These are phyloP conservation scores for Venusia cambrica DNA, from an alignment of 2,888 invertebrate genomes.

Conservation along the genomic window DNA sequence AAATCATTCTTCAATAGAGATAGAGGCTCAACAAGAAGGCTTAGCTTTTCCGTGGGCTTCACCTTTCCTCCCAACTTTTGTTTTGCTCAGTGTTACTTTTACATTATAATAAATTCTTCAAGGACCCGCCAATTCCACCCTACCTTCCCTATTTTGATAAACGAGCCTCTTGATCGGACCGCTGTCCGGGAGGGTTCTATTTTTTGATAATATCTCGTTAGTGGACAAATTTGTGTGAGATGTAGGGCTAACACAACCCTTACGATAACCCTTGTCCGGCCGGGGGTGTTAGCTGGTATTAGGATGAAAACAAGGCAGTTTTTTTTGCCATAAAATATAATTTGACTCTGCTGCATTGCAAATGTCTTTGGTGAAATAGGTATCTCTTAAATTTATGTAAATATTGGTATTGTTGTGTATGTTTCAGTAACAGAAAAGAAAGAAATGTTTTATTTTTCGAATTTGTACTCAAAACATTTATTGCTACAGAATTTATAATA, in stretches of 20 bases:
- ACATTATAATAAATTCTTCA: constrained; percentile 46
- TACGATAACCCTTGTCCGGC: constrained; percentile 42
- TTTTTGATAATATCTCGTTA: constrained; percentile 70
- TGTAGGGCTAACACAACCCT: constrained; percentile 46
- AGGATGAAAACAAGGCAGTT: constrained; percentile 29
- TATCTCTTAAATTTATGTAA: no score
- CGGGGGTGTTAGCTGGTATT: constrained; percentile 28
- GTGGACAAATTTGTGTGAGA: constrained; percentile 70
- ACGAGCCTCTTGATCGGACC: constrained; percentile 62
- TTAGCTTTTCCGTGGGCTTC: no score
- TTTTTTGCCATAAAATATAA: constrained; percentile 16
- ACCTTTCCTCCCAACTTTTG: constrained; percentile 32
- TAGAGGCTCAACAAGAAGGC: no score
- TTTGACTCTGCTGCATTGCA: constrained; percentile 1
- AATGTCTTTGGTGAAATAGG: constrained; percentile 5
- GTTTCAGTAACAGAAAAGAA: no score
- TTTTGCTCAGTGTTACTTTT: constrained; percentile 28
- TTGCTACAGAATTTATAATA: no score
- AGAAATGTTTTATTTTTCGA: no score
- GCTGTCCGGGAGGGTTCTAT: constrained; percentile 47
- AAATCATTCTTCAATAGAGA: no score
- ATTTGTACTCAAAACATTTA: no score
- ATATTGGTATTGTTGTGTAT: no score
- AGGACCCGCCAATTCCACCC: constrained; percentile 48
- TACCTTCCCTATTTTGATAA: constrained; percentile 65